A percentile compares a stretch with the other conserved stretches of the same genome.
Evolutionary conservation across 2,797 vertebrate genomes (phyloP).

Genomic region (Pipistrellus nathusii): DNA sequence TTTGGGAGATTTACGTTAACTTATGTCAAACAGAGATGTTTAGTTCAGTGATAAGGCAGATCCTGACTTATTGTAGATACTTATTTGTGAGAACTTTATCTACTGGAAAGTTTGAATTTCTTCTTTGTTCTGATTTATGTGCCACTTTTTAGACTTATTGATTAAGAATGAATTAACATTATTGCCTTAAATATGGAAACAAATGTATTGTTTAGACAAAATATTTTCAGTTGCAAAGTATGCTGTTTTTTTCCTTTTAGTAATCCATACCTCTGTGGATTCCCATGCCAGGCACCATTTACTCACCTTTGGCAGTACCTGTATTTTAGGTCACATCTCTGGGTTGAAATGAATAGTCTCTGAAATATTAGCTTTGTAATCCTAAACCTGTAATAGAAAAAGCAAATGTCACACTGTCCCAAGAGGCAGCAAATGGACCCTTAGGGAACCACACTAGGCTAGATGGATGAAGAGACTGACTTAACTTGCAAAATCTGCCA

Average conservation of each 20-base stretch:
- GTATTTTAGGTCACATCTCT: conserved; percentile 1
- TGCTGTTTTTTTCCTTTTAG: not conserved
- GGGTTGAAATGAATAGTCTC: not conserved
- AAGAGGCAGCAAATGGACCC: not conserved
- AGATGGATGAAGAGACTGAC: not conserved
- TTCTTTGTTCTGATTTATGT: not conserved
- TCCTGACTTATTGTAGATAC: not conserved
- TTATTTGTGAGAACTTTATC: not conserved
- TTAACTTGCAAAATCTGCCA: not conserved
- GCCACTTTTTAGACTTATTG: not conserved
- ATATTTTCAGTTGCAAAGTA: not conserved
- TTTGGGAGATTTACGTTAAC: not conserved
- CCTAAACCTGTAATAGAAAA: not conserved
- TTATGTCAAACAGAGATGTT: not conserved
- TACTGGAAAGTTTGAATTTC: not conserved
- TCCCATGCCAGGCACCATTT: not conserved
- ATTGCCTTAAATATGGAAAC: conserved; percentile 33
- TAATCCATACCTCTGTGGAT: not conserved
- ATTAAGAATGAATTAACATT: not conserved
- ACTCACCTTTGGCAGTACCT: not conserved
- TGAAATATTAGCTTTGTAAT: conserved; percentile 6
- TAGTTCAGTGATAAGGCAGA: not conserved
- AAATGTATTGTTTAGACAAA: conserved; percentile 18
- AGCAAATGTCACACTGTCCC: not conserved
- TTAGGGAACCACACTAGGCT: not conserved